phyloP scores from a whole-genome alignment of 2,113 vertebrate genomes.

The Lethenteron reissneri region DNA sequence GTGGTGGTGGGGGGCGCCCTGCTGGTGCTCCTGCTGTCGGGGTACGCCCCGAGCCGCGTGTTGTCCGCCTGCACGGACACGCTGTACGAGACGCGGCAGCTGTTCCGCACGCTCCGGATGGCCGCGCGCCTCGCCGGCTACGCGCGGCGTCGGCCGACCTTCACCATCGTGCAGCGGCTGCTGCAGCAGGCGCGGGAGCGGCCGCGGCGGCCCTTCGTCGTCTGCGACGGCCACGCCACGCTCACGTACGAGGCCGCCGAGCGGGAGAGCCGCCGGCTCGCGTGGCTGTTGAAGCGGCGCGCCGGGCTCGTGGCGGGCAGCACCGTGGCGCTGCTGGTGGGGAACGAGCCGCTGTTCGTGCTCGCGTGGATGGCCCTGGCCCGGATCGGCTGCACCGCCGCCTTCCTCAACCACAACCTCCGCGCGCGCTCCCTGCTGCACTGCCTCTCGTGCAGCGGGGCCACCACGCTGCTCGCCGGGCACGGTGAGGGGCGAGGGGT shows the following conservation, averaged over 20 bases:
- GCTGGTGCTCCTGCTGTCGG: no score
- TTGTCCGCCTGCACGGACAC: no score
- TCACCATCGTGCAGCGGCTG: constrained; percentile 39
- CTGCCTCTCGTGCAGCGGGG: constrained; percentile 47
- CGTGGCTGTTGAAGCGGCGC: constrained; percentile 27
- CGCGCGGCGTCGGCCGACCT: no score
- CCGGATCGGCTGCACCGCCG: constrained; percentile 56
- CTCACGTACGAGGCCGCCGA: constrained; percentile 47
- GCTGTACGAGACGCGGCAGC: no score
- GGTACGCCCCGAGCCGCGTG: no score
- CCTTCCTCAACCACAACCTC: constrained; percentile 65
- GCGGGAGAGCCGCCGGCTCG: constrained; percentile 41
- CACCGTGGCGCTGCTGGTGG: constrained; percentile 61
- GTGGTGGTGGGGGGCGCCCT: no score
- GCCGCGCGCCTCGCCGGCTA: no score
- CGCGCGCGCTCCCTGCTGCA: constrained; percentile 41
- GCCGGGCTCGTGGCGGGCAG: constrained; percentile 25
- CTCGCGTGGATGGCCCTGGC: constrained; percentile 56
- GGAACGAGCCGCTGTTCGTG: constrained; percentile 66
- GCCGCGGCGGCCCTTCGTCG: constrained; percentile 46
- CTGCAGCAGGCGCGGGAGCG: constrained; percentile 29
- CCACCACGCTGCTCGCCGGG: constrained; percentile 45
- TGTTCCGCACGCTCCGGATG: no score
- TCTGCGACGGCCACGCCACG: constrained; percentile 29
- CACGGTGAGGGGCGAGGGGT: constrained; percentile 26